Conservation (phyloP, 2,888 invertebrate genomes). For the Listrodromus nycthemerus region DNA sequence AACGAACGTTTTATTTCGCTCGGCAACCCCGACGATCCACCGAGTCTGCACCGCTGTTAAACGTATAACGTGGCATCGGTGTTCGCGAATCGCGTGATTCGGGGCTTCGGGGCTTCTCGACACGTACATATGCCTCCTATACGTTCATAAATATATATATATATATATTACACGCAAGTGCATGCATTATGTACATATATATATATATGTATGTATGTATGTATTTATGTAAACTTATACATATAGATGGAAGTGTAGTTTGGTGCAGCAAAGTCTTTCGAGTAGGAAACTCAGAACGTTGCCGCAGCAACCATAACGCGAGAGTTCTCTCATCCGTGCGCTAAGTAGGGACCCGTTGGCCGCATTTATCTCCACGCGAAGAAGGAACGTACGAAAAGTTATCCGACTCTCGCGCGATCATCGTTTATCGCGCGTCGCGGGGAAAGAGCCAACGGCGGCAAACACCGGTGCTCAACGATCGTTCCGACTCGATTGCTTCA, state of each 20-base stretch:
- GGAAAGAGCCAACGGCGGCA: constrained; percentile 50
- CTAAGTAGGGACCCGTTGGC: constrained; percentile 74
- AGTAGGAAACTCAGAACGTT: constrained; percentile 18
- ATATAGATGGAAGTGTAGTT: not conserved
- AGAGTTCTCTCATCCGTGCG: constrained; percentile 62
- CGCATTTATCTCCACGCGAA: constrained; percentile 70
- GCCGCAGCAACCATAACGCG: constrained; percentile 61
- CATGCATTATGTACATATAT: not conserved
- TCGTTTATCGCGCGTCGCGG: constrained; percentile 67
- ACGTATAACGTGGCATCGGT: constrained; percentile 43
- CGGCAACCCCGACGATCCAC: constrained; percentile 59
- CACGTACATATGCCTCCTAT: constrained; percentile 31
- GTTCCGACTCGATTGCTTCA: constrained; percentile 27
- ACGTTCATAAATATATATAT: constrained; percentile 18
- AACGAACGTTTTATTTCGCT: constrained; percentile 67
- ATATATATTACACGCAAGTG: no score
- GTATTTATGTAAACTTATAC: not conserved
- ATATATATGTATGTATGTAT: not conserved
- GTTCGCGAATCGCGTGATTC: constrained; percentile 69
- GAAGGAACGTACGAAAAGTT: constrained; percentile 47
- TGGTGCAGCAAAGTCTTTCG: constrained; percentile 47
- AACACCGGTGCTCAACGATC: constrained; percentile 42
- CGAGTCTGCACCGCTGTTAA: constrained; percentile 22
- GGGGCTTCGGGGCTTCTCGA: constrained; percentile 59
- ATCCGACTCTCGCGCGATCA: constrained; percentile 32